Conservation (phyloP, 2,797 vertebrate species). For the Betta splendens region DNA sequence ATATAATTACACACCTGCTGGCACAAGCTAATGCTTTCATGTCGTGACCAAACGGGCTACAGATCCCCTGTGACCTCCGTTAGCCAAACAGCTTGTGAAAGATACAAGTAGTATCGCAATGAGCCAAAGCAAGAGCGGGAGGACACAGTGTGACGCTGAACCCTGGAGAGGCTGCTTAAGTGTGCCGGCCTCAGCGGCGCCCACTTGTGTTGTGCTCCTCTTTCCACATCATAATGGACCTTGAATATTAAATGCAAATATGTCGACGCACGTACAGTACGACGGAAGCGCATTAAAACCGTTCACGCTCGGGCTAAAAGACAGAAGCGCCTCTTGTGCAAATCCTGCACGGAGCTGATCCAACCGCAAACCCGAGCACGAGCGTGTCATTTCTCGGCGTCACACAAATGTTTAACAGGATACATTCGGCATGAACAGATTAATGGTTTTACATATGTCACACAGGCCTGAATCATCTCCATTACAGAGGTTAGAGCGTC, state of each 20-base stretch:
- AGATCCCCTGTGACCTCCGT: constrained; percentile 67
- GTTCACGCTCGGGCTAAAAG: constrained; percentile 4
- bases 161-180: constrained; percentile 45
- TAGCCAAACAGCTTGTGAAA: constrained; percentile 69
- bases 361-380: constrained; percentile 11
- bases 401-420: constrained; percentile 38
- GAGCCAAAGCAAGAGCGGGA: constrained; percentile 41
- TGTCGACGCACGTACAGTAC: too few species aligned
- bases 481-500: constrained; percentile 59
- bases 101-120: constrained; percentile 55
- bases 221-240: constrained; percentile 29
- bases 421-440: constrained; percentile 42
- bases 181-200: constrained; percentile 22
- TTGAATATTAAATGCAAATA: constrained; percentile 43
- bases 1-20: constrained; percentile 79
- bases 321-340: constrained; percentile 17
- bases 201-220: constrained; percentile 36
- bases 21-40: constrained; percentile 66
- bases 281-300: constrained; percentile 17
- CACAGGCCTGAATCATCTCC: constrained; percentile 46
- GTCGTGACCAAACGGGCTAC: constrained; percentile 63
- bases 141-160: constrained; percentile 25
- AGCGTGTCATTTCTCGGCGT: constrained; percentile 28
- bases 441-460: constrained; percentile 53
- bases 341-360: constrained; percentile 13